Conservation (phyloP, 2,888 invertebrate species). For the Drosophila cognata region DNA sequence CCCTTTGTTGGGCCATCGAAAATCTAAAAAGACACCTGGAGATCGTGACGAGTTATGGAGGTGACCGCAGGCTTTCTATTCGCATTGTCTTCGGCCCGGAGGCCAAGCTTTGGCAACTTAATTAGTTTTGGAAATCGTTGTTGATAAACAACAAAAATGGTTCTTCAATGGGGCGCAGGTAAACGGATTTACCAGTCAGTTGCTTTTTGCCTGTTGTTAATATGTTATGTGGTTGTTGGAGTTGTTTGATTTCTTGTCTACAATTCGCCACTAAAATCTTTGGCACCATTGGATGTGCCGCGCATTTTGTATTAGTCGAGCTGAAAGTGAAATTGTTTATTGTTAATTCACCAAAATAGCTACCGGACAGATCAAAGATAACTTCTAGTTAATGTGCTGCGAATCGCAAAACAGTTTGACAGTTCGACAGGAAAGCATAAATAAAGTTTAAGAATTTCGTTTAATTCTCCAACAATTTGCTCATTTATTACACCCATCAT, state of each 20-base stretch:
- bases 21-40: slow-evolving; percentile 46
- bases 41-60: slow-evolving; percentile 56
- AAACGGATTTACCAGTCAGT: slow-evolving; percentile 69
- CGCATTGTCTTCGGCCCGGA: slow-evolving; percentile 47
- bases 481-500: not conserved
- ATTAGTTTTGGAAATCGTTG: slow-evolving; percentile 60
- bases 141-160: slow-evolving; percentile 26
- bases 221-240: slow-evolving; percentile 15
- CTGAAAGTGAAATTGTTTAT: slow-evolving; percentile 61
- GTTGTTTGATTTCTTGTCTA: slow-evolving; percentile 17
- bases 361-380: slow-evolving; percentile 37
- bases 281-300: slow-evolving; percentile 47
- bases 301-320: slow-evolving; percentile 57
- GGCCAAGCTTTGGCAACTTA: slow-evolving; percentile 57
- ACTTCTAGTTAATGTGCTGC: slow-evolving; percentile 38
- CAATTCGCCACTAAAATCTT: slow-evolving; percentile 47
- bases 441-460: not conserved
- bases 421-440: not conserved
- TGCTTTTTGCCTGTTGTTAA: slow-evolving; percentile 38
- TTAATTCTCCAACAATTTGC: not conserved
- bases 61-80: slow-evolving; percentile 74
- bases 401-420: slow-evolving; percentile 52
- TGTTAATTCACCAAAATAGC: slow-evolving; percentile 11
- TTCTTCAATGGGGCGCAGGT: slow-evolving; percentile 57
- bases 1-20: slow-evolving; percentile 32